Evolutionary conservation across 2,113 vertebrate genomes (phyloP).

Genomic region (Hypomesus transpacificus): DNA sequence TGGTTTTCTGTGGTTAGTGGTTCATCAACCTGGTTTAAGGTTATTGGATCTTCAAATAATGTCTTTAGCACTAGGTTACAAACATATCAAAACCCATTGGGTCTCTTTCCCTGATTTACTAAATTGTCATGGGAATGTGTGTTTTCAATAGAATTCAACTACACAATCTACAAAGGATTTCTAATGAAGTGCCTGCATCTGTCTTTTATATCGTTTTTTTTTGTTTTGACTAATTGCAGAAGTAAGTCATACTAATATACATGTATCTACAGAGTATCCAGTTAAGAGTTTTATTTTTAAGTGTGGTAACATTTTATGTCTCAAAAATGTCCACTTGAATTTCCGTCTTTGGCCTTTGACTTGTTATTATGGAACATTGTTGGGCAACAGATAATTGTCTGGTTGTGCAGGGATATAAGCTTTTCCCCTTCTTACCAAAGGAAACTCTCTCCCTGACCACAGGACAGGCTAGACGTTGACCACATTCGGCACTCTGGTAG

Average conservation of each 20-base stretch:
- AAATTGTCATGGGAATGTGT: background rate
- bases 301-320: conserved; percentile 38
- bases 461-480: conserved; percentile 27
- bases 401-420: conserved; percentile 44
- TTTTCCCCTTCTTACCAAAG: conserved; percentile 51
- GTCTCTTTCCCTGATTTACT: conserved; percentile 5
- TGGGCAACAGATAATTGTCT: conserved; percentile 49
- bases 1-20: background rate
- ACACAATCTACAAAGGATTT: background rate
- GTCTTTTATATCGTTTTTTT: background rate
- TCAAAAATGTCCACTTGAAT: conserved; percentile 47
- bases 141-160: conserved; percentile 14
- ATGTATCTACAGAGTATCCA: conserved; percentile 22
- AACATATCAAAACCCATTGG: background rate
- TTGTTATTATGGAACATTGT: conserved; percentile 58
- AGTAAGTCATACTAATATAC: conserved; percentile 21
- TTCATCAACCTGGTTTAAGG: background rate
- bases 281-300: conserved; percentile 39
- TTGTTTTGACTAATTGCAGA: conserved; percentile 31
- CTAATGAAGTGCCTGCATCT: conserved; percentile 21
- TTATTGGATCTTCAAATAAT: background rate
- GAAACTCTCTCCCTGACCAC: conserved; percentile 41
- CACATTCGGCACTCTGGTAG: conserved; percentile 47
- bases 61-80: background rate
- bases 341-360: conserved; percentile 26